Evolutionary conservation across 2,797 vertebrate species (phyloP).

Genomic region (Ataeniobius toweri): DNA sequence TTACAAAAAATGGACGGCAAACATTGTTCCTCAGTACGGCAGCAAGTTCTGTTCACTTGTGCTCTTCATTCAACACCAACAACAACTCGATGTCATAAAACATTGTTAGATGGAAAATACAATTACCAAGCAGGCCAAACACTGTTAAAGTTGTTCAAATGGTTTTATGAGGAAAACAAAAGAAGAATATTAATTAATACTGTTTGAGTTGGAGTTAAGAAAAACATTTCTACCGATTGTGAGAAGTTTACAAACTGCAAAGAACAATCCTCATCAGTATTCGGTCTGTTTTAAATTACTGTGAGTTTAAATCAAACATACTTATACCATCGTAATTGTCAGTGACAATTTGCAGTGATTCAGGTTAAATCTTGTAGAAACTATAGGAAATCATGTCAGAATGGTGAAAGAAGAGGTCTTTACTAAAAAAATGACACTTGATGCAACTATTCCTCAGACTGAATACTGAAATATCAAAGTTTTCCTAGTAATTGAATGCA

Average conservation of each 20-base stretch:
- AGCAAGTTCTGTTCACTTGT: conserved; percentile 1
- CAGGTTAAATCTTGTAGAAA: neutral
- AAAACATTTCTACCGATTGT: neutral
- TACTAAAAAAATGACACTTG: neutral
- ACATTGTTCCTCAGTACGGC: neutral
- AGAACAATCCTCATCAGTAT: too few relatives aligned
- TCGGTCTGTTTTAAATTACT: neutral
- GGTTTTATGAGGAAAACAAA: neutral
- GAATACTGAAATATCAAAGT: neutral
- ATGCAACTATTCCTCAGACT: neutral
- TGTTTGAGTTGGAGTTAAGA: neutral
- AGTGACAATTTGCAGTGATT: neutral
- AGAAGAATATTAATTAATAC: neutral
- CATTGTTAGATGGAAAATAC: neutral
- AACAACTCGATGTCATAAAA: neutral
- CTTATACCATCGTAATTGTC: neutral
- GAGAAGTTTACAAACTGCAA: neutral
- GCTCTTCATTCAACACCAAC: neutral
- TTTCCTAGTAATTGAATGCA: neutral
- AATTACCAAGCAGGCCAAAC: neutral
- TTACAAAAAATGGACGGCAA: conserved; percentile 25
- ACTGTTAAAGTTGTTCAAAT: neutral
- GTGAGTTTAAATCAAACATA: neutral
- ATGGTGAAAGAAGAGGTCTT: too few relatives aligned
- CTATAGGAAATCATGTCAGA: neutral